Evolutionary conservation across 1,140 invertebrate genomes (phyloP).

Genomic region (Aphaenogaster rudis): DNA sequence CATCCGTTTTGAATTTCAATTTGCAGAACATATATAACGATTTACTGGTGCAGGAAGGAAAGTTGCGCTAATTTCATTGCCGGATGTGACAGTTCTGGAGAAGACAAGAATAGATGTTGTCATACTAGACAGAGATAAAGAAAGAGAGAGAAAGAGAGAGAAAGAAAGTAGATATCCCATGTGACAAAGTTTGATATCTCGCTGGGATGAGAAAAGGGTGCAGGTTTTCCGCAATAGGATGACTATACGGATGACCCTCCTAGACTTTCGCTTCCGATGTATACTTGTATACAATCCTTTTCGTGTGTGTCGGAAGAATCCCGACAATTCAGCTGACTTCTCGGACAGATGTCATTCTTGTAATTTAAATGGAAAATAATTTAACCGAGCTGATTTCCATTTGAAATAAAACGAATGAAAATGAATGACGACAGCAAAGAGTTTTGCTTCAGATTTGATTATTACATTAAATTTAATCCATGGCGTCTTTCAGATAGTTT

Average conservation of each 20-base stretch:
- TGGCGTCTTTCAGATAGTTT: neutral
- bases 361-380: conserved; percentile 13
- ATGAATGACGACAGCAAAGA: neutral
- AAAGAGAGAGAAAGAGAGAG: neutral
- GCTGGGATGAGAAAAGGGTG: conserved; percentile 1
- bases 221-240: neutral
- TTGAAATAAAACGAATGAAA: neutral
- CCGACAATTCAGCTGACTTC: neutral
- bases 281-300: conserved; percentile 5
- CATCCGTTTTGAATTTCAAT: conserved; percentile 18
- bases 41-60: neutral
- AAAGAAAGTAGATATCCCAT: neutral
- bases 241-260: neutral
- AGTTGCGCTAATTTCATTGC: neutral
- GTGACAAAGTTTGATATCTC: neutral
- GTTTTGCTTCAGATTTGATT: neutral
- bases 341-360: neutral
- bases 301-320: neutral
- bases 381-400: neutral
- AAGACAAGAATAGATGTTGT: neutral
- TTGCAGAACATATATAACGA: neutral
- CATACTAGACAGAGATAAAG: neutral
- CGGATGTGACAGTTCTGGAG: neutral
- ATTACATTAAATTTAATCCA: conserved; percentile 10
- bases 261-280: neutral